A percentile compares a stretch with the other conserved stretches of the same genome.
Evolutionary conservation across 2,888 invertebrate species (phyloP).

Genomic region (Xylophagus ater): DNA sequence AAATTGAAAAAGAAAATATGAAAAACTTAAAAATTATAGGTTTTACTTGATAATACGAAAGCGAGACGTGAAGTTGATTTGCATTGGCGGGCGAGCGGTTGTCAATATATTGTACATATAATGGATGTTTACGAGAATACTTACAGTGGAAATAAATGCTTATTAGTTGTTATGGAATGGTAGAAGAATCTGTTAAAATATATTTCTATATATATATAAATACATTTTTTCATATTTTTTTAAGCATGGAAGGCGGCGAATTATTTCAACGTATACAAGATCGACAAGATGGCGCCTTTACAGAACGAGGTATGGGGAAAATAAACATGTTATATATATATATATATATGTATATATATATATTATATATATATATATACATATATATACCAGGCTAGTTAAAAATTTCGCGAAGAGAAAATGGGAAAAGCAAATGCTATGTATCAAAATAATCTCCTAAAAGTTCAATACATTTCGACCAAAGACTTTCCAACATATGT

Average conservation of each 20-base stretch:
- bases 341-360: too few relatives aligned
- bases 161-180: slow-evolving; percentile 99
- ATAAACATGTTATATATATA: too few relatives aligned
- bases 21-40: too few relatives aligned
- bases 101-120: slow-evolving; percentile 84
- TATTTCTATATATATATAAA: not conserved
- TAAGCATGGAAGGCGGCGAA: slow-evolving; percentile 94
- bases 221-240: slow-evolving; percentile 17
- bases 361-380: too few relatives aligned
- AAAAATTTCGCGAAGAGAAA: too few relatives aligned
- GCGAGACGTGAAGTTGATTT: slow-evolving; percentile 91
- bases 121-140: slow-evolving; percentile 91
- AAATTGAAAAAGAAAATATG: too few relatives aligned
- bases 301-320: slow-evolving; percentile 68
- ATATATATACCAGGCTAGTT: too few relatives aligned
- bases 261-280: slow-evolving; percentile 95
- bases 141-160: slow-evolving; percentile 82
- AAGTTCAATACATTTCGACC: too few relatives aligned
- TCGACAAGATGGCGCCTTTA: slow-evolving; percentile 87
- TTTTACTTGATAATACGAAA: slow-evolving; percentile 82
- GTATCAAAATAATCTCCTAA: too few relatives aligned
- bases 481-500: too few relatives aligned
- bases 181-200: slow-evolving; percentile 28
- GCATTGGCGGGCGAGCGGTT: slow-evolving; percentile 87
- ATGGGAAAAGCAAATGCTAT: too few relatives aligned